These are phyloP conservation scores for Luehdorfia chinensis DNA, from an alignment of 1,140 invertebrate genomes.

Conservation along the genomic window DNA sequence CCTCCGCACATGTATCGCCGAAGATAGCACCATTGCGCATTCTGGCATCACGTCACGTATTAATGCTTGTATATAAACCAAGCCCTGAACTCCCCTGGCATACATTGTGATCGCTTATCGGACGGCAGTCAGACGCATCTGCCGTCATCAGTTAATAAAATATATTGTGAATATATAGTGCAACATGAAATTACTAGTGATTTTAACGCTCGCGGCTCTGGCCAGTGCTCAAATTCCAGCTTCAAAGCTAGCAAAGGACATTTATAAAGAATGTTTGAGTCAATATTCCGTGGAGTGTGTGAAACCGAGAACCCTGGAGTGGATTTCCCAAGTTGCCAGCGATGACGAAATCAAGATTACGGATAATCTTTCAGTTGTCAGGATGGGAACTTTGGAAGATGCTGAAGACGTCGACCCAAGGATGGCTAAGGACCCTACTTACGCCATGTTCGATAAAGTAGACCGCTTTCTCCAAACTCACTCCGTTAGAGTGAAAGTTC, in stretches of 20 bases:
- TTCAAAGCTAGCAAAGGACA: conserved; percentile 78
- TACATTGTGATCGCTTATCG: conserved; percentile 67
- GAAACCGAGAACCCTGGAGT: conserved; percentile 85
- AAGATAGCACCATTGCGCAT: conserved; percentile 50
- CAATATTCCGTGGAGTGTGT: conserved; percentile 83
- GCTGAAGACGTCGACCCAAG: conserved; percentile 57
- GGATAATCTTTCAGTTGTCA: conserved; percentile 83
- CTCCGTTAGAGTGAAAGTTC: conserved; percentile 80
- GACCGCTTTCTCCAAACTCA: conserved; percentile 82
- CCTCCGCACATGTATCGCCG: conserved; percentile 34
- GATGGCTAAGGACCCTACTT: conserved; percentile 57
- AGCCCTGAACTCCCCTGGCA: conserved; percentile 63
- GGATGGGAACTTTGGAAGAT: conserved; percentile 71
- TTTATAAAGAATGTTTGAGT: conserved; percentile 81
- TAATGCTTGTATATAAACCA: conserved; percentile 77
- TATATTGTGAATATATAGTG: conserved; percentile 45
- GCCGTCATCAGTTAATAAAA: conserved; percentile 43
- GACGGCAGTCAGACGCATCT: conserved; percentile 64
- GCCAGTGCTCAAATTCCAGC: conserved; percentile 74
- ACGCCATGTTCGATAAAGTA: conserved; percentile 79
- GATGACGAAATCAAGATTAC: conserved; percentile 85
- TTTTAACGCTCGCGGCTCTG: conserved; percentile 48
- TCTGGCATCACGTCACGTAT: conserved; percentile 66
- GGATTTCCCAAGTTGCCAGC: conserved; percentile 81
- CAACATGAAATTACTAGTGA: conserved; percentile 67